These are phyloP conservation scores for Bujurquina vittata DNA, from an alignment of 2,113 vertebrate species.

Conservation along the genomic window DNA sequence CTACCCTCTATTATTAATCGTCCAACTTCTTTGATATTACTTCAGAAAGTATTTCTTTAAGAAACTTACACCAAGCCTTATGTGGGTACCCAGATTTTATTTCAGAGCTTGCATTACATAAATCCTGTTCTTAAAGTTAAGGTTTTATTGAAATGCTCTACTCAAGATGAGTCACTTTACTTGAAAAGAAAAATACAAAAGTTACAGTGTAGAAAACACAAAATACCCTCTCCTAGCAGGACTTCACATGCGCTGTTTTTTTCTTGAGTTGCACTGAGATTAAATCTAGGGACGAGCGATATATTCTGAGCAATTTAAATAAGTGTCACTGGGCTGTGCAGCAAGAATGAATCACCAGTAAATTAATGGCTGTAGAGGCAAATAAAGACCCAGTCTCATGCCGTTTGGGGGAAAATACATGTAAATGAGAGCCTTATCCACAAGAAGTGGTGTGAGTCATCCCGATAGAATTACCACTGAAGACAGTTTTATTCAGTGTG, in stretches of 20 bases:
- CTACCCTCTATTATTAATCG: not conserved
- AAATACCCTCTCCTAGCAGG: not conserved
- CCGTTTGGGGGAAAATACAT: conserved; percentile 21
- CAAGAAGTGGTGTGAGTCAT: conserved; percentile 33
- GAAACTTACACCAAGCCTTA: not conserved
- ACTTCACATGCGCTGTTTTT: not conserved
- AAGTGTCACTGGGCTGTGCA: conserved; percentile 19
- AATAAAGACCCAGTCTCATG: conserved; percentile 29
- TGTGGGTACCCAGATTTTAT: not conserved
- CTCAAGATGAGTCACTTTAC: not conserved
- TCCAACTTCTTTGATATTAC: not conserved
- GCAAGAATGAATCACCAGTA: conserved; percentile 38
- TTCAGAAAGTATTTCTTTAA: not conserved
- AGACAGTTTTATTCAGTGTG: conserved; percentile 12
- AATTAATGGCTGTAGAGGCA: conserved; percentile 23
- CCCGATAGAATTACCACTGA: not conserved
- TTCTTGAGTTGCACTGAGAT: conserved; percentile 11
- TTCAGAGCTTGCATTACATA: not conserved
- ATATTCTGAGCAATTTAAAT: conserved; percentile 30
- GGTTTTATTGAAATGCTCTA: not conserved
- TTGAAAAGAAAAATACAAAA: not conserved
- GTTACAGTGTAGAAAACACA: not conserved
- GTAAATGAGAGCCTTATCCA: conserved; percentile 27
- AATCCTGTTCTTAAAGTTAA: not conserved
- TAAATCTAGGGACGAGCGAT: not conserved